Percentiles rank a stretch among this genome's conserved stretches.
These are phyloP conservation scores for Drosophila melanosoma DNA, from an alignment of 2,888 invertebrate genomes.

Conservation along the genomic window DNA sequence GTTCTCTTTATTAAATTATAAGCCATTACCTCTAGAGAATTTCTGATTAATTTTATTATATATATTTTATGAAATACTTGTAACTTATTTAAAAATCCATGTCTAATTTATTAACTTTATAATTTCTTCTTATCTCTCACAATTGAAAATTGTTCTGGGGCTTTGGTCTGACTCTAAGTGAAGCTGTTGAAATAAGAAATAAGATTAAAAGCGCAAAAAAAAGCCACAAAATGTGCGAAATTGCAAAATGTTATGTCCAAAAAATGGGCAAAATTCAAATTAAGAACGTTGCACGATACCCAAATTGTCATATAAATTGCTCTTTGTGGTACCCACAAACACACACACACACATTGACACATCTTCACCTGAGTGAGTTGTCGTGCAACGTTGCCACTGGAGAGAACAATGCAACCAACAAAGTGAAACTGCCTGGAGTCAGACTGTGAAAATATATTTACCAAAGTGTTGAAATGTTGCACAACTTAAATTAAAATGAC, in stretches of 20 bases:
- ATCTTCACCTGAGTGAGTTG: constrained; percentile 16
- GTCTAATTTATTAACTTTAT: background rate
- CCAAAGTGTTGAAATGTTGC: constrained; percentile 79
- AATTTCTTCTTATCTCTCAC: background rate
- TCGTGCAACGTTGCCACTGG: constrained; percentile 19
- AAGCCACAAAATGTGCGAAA: constrained; percentile 32
- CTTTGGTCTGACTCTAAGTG: constrained; percentile 14
- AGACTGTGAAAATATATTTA: constrained; percentile 64
- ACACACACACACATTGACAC: background rate
- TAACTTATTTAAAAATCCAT: background rate
- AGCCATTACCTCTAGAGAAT: background rate
- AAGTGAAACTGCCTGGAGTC: constrained; percentile 53
- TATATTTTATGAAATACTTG: background rate
- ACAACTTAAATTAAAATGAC: constrained; percentile 81
- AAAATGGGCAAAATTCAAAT: constrained; percentile 49
- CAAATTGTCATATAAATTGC: constrained; percentile 34
- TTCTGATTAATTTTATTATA: background rate
- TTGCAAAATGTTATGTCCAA: constrained; percentile 4
- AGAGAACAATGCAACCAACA: constrained; percentile 19
- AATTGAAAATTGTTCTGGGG: constrained; percentile 10
- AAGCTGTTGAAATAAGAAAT: constrained; percentile 31
- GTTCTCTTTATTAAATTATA: background rate
- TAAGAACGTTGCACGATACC: constrained; percentile 32
- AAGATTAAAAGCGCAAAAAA: constrained; percentile 42
- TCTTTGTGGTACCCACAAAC: constrained; percentile 6